Percentiles rank a stretch among this genome's conserved stretches.
Evolutionary conservation across 2,888 invertebrate genomes (phyloP).

Genomic region (Eupsilia transversa): DNA sequence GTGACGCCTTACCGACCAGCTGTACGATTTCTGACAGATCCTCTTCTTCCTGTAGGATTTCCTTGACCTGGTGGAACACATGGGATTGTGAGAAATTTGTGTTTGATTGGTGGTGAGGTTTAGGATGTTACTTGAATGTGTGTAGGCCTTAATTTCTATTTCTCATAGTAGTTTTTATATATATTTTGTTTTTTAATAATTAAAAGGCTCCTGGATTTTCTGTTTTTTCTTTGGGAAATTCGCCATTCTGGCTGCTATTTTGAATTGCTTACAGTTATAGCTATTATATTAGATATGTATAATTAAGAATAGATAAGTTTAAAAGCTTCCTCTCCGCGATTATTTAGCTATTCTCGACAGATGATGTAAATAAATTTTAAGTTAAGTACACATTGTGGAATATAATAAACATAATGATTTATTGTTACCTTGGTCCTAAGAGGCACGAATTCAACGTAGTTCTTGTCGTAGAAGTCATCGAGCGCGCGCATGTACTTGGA

Average conservation of each 20-base stretch:
- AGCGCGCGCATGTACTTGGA: slow-evolving; percentile 99
- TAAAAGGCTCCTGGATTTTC: too few species aligned
- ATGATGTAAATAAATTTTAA: too few species aligned
- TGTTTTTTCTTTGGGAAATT: background rate
- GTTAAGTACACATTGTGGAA: background rate
- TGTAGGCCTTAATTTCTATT: background rate
- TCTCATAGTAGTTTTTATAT: background rate
- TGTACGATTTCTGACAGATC: slow-evolving; percentile 99
- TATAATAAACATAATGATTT: background rate
- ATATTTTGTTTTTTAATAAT: background rate
- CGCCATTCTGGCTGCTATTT: background rate
- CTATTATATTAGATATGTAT: background rate
- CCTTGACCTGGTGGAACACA: slow-evolving; percentile 90
- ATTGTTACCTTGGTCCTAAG: slow-evolving; percentile 96
- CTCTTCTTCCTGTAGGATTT: slow-evolving; percentile 99
- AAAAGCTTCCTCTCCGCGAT: too few species aligned
- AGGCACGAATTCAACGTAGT: slow-evolving; percentile 98
- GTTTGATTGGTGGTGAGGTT: too few species aligned
- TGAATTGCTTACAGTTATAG: background rate
- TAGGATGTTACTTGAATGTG: background rate
- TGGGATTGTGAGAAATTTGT: background rate
- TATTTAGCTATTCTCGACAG: too few species aligned
- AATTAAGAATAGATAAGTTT: too few species aligned
- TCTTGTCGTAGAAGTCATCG: slow-evolving; percentile 99
- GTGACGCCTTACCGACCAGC: slow-evolving; percentile 99